A percentile compares a stretch with the other conserved stretches of the same genome.
phyloP scores from a whole-genome alignment of 1,140 invertebrate genomes.

The Drosophila pseudoobscura region DNA sequence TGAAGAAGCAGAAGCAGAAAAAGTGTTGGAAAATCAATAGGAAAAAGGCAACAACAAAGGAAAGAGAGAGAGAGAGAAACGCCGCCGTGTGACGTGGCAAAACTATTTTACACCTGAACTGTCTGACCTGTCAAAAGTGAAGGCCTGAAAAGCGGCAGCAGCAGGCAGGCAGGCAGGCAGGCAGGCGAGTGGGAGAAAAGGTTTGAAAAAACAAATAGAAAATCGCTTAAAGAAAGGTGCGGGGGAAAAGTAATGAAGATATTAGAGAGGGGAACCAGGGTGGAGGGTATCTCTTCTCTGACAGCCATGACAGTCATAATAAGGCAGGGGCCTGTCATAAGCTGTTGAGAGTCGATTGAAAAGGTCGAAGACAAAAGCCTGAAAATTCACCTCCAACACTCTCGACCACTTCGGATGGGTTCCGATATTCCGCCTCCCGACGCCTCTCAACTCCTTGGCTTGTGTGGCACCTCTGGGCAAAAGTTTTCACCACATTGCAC shows the following conservation, averaged over 20 bases:
- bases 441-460: not conserved
- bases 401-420: constrained; percentile 7
- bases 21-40: constrained; percentile 70
- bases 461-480: not conserved
- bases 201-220: constrained; percentile 62
- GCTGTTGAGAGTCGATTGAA: constrained; percentile 63
- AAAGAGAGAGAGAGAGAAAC: constrained; percentile 20
- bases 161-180: constrained; percentile 1
- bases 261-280: constrained; percentile 27
- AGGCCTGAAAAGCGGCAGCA: not conserved
- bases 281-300: constrained; percentile 33
- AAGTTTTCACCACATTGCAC: constrained; percentile 59
- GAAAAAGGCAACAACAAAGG: constrained; percentile 7
- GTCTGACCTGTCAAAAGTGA: constrained; percentile 59
- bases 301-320: constrained; percentile 71
- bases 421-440: too few relatives aligned
- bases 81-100: constrained; percentile 55
- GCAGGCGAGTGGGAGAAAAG: not conserved
- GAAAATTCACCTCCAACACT: not conserved
- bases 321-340: constrained; percentile 74
- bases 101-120: constrained; percentile 78
- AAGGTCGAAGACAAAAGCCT: constrained; percentile 32
- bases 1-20: constrained; percentile 39
- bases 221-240: constrained; percentile 53
- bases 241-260: constrained; percentile 58